Base-by-base conservation (phyloP, 2,888 invertebrate genomes). In the Caenorhabditis sp. region DNA sequence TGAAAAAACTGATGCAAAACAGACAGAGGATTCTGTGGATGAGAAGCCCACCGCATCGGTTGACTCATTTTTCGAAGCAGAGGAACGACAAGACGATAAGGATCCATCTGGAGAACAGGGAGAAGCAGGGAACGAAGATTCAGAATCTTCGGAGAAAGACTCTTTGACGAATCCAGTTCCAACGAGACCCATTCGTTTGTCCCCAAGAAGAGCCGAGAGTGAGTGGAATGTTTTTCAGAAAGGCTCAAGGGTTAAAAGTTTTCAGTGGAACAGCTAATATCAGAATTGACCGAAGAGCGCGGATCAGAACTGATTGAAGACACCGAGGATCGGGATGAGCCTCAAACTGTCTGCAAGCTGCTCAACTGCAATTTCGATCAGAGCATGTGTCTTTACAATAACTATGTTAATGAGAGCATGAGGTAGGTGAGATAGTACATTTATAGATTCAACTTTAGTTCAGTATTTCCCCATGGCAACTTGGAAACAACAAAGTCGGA, bases 361-460 rank as follows among this genome's bases (percentile, higher is more conserved):
- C 59, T 89, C 38, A 64, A 84, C 31, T 90, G 90, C 56, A 75
- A 86, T 38, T 90, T 90, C 75, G 79, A 84, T 58, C 47, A 59
- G 5, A 81, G 76, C 38, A 84, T 89, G 75, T 90, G 90, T 61
- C 41, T 76, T 5, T 88, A 86, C 56, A 74, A 70, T 24, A 88
- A 89, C 54, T 85, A 82, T 58, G 81, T 82, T 35, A 87, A 88
- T 70, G 85, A 82, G 28, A 81, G 51, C 35, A 83, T 84, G 80
- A 75, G 70, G 81, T 68, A 68, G 10, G 7, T 38, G 8, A 51
- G 1, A 7, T 66, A 35, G 38, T 16, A 12, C n/a, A 59, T 69
- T 44, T 59, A 31, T 47, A 26, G 6, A 35, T 24, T 59, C 7
- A 12, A 70, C 7, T 44, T 16, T 22, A 51, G 16, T 84, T 70